A percentile compares a stretch with the other conserved stretches of the same genome.
Conservation (phyloP, 2,888 invertebrate genomes). For the Sicus ferrugineus region DNA sequence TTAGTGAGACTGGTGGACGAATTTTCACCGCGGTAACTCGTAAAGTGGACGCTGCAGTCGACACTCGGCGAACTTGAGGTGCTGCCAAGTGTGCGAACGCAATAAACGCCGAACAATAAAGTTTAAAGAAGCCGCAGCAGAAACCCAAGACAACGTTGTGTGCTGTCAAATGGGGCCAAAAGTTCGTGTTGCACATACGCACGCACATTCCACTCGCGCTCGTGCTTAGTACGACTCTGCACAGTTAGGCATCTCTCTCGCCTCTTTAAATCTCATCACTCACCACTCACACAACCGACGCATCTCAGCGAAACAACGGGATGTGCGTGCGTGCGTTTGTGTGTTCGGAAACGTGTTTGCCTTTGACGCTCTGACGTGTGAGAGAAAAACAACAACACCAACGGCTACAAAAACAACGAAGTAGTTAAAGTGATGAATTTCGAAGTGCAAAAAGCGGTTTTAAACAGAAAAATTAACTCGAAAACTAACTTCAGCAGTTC, state of each 20-base stretch:
- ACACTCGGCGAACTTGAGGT: conserved; percentile 31
- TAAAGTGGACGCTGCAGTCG: conserved; percentile 1
- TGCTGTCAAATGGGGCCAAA: conserved; percentile 57
- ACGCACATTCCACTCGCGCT: neutral
- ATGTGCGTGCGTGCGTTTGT: neutral
- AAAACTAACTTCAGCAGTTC: neutral
- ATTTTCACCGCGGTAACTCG: neutral
- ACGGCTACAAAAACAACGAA: neutral
- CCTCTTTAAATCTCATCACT: conserved; percentile 33
- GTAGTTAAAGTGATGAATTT: neutral
- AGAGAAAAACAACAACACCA: neutral
- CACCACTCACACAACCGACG: conserved; percentile 14
- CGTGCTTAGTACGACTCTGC: conserved; percentile 1
- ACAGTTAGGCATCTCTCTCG: neutral
- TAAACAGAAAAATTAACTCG: neutral
- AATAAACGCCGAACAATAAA: conserved; percentile 19
- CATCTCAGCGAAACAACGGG: conserved; percentile 13
- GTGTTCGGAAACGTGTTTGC: neutral
- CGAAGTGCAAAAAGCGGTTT: neutral
- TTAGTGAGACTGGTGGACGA: neutral
- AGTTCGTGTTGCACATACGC: conserved; percentile 50
- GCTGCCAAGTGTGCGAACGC: conserved; percentile 38
- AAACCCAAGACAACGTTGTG: conserved; percentile 31
- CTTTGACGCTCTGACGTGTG: neutral
- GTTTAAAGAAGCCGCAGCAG: conserved; percentile 21